A percentile compares a stretch with the other conserved stretches of the same genome.
phyloP scores from a whole-genome alignment of 2,113 vertebrate genomes.

The Callipepla californica region DNA sequence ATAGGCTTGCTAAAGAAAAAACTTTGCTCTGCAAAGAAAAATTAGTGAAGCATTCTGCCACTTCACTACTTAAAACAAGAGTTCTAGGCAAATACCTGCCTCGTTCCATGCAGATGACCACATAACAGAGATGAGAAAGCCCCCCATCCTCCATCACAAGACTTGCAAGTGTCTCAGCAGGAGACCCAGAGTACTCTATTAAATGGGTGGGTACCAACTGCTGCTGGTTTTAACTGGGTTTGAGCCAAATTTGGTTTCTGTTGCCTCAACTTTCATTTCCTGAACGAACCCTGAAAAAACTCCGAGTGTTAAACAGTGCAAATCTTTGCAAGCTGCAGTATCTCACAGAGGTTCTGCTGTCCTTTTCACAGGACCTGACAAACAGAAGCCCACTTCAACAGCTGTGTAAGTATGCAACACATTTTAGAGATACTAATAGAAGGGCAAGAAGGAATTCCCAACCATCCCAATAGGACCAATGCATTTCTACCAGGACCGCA shows the following conservation, averaged over 20 bases:
- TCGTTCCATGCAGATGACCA: background rate
- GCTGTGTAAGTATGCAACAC: accelerated
- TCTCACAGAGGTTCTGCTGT: background rate
- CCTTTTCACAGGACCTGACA: background rate
- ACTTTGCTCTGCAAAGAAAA: background rate
- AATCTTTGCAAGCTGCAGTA: background rate
- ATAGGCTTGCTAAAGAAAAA: background rate
- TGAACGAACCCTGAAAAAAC: background rate
- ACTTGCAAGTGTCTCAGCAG: background rate
- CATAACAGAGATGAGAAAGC: background rate
- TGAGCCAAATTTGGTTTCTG: background rate
- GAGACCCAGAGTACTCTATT: background rate
- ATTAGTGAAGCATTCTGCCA: background rate
- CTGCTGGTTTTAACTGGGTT: background rate
- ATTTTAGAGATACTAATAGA: background rate
- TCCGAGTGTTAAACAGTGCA: background rate
- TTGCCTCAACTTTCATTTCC: background rate
- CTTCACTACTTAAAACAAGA: background rate
- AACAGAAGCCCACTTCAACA: background rate
- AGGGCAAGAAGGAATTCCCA: background rate
- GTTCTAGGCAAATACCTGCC: background rate
- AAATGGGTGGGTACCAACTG: background rate
- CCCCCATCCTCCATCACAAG: background rate
- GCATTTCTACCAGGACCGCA: background rate
- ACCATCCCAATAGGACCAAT: background rate